Conservation (phyloP, 2,797 vertebrate genomes). For the Gymnocypris eckloni region DNA sequence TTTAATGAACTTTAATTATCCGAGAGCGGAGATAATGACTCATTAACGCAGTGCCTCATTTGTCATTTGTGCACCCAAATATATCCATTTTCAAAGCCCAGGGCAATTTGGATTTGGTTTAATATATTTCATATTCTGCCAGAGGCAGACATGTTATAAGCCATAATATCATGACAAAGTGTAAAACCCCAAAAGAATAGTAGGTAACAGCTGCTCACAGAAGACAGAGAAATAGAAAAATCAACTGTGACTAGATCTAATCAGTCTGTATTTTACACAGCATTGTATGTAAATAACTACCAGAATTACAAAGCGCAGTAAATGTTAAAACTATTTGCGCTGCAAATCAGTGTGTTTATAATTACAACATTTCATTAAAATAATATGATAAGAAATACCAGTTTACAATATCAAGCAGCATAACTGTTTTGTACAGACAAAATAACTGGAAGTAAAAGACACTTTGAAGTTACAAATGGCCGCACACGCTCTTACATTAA, state of each 20-base stretch:
- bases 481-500: neutral
- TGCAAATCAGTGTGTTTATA: neutral
- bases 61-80: slow-evolving; percentile 55
- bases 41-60: slow-evolving; percentile 57
- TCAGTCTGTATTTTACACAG: neutral
- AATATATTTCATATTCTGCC: slow-evolving; percentile 51
- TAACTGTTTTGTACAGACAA: neutral
- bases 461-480: neutral
- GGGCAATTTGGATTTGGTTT: slow-evolving; percentile 48
- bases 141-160: slow-evolving; percentile 42
- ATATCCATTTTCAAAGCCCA: slow-evolving; percentile 56
- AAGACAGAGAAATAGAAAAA: slow-evolving; percentile 9
- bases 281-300: neutral
- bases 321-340: neutral
- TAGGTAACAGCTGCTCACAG: neutral
- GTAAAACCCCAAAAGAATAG: slow-evolving; percentile 9
- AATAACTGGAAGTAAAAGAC: neutral
- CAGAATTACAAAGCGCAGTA: neutral
- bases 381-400: neutral
- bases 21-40: slow-evolving; percentile 60
- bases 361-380: neutral
- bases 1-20: slow-evolving; percentile 65
- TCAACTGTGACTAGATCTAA: neutral
- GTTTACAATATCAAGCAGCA: neutral
- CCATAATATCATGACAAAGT: slow-evolving; percentile 30